Evolutionary conservation across 2,888 invertebrate species (phyloP).

Genomic region (Selenia dentaria): DNA sequence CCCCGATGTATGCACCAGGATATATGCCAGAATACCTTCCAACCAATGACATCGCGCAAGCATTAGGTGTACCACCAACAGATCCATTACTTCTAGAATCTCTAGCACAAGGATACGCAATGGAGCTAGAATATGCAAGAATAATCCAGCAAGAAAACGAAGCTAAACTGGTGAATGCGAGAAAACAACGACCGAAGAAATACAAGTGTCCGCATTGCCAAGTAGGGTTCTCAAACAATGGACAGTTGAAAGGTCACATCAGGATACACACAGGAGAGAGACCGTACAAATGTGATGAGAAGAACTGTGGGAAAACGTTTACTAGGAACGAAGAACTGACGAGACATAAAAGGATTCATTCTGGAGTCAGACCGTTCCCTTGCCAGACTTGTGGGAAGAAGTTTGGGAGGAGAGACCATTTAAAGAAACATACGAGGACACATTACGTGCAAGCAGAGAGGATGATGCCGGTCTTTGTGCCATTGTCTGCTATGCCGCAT

Average conservation of each 20-base stretch:
- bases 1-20: conserved; percentile 46
- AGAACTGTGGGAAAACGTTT: conserved; percentile 94
- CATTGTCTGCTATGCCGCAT: conserved; percentile 80
- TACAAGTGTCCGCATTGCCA: conserved; percentile 96
- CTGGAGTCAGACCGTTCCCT: conserved; percentile 93
- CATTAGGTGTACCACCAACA: conserved; percentile 72
- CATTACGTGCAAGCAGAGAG: conserved; percentile 87
- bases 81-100: conserved; percentile 79
- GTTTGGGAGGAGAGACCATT: conserved; percentile 96
- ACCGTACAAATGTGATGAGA: conserved; percentile 94
- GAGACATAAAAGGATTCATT: conserved; percentile 95
- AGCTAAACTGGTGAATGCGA: conserved; percentile 86
- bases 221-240: conserved; percentile 97
- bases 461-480: conserved; percentile 86
- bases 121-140: conserved; percentile 89
- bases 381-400: conserved; percentile 95
- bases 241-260: conserved; percentile 95
- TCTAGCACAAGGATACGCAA: conserved; percentile 82
- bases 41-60: conserved; percentile 70
- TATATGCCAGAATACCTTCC: conserved; percentile 69
- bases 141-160: conserved; percentile 89
- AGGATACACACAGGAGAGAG: conserved; percentile 96
- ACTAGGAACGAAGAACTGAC: conserved; percentile 96
- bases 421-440: conserved; percentile 96
- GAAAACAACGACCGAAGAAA: conserved; percentile 94